phyloP scores from a whole-genome alignment of 2,113 vertebrate genomes.

The Rhombomys opimus region DNA sequence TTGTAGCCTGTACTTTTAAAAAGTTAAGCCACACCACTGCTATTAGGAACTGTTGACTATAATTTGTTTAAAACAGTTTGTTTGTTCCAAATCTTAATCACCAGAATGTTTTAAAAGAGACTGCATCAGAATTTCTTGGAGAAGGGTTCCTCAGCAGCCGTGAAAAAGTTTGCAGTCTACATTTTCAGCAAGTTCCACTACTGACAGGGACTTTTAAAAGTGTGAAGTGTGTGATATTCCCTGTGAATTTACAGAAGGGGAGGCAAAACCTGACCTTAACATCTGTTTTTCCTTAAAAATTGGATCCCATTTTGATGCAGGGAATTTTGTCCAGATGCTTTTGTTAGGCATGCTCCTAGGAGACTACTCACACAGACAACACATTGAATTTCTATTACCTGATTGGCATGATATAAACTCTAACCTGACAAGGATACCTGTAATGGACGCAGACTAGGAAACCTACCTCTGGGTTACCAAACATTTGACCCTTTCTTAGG shows the following conservation, averaged over 20 bases:
- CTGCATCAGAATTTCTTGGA: conserved; percentile 21
- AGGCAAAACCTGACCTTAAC: conserved; percentile 25
- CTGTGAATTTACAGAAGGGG: neutral
- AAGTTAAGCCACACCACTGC: conserved; percentile 22
- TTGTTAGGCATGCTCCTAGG: neutral
- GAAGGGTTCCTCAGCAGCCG: neutral
- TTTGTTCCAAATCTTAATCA: conserved; percentile 28
- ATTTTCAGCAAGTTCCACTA: conserved; percentile 5
- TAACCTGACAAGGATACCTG: neutral
- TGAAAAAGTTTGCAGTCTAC: neutral
- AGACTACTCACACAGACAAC: conserved; percentile 11
- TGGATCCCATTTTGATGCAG: neutral
- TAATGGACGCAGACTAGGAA: conserved; percentile 6
- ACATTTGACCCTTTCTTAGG: neutral
- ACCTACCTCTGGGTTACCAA: neutral
- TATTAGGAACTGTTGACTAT: conserved; percentile 28
- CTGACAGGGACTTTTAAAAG: neutral
- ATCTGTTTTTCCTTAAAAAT: conserved; percentile 32
- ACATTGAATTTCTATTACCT: conserved; percentile 22
- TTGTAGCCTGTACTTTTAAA: neutral
- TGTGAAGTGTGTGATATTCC: conserved; percentile 2
- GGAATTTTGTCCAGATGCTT: conserved; percentile 47
- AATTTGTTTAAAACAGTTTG: conserved; percentile 38
- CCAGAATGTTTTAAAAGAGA: conserved; percentile 22
- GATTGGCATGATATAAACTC: neutral